phyloP scores from a whole-genome alignment of 2,797 vertebrate genomes.

The Lophura swinhoii region DNA sequence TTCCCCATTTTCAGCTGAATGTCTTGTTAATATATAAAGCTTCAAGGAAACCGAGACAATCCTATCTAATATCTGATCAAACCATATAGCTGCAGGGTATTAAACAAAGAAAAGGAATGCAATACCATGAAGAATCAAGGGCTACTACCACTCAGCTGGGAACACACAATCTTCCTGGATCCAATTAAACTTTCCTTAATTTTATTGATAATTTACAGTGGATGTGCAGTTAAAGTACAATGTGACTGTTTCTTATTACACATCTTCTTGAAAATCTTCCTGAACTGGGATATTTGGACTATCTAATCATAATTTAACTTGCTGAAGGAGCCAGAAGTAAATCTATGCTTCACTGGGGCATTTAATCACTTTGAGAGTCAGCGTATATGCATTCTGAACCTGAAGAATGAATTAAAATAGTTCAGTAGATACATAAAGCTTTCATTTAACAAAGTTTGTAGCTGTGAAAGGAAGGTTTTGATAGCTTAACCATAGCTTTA shows the following conservation, averaged over 20 bases:
- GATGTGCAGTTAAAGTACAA: background rate
- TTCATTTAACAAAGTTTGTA: background rate
- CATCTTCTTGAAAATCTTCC: background rate
- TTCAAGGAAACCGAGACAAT: background rate
- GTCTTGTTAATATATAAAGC: background rate
- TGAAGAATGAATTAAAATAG: background rate
- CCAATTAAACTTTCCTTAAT: background rate
- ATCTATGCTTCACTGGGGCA: background rate
- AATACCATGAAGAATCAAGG: background rate
- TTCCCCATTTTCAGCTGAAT: background rate
- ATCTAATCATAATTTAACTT: accelerated
- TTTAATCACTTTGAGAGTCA: accelerated
- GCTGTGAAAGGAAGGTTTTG: background rate
- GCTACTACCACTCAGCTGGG: background rate
- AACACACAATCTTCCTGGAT: background rate
- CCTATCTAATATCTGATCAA: background rate
- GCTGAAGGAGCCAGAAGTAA: background rate
- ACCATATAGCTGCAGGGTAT: background rate
- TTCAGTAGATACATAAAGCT: background rate
- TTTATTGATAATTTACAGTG: background rate
- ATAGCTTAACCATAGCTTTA: background rate
- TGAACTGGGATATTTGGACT: background rate
- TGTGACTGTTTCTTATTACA: background rate
- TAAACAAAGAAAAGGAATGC: background rate
- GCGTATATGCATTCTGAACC: background rate